Conservation (phyloP, 2,113 vertebrate genomes). For the Hyperoodon ampullatus region DNA sequence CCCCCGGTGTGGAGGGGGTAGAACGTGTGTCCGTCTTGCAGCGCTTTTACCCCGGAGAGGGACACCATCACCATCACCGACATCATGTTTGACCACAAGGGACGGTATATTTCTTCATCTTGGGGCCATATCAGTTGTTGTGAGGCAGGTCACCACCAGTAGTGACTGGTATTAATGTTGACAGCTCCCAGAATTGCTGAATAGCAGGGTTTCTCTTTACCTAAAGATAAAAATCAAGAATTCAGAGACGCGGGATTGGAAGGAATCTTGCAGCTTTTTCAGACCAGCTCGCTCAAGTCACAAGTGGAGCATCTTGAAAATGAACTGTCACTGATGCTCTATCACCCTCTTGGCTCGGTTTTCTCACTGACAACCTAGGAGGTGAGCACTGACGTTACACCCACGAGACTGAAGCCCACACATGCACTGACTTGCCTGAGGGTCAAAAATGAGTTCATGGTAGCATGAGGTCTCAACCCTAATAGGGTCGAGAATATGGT, state of each 20-base stretch:
- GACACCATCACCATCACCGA: not conserved
- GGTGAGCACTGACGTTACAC: not conserved
- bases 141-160: not conserved
- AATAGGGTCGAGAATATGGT: not conserved
- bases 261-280: not conserved
- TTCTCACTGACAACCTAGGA: not conserved
- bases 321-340: not conserved
- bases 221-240: not conserved
- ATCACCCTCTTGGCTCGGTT: fast-evolving
- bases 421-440: not conserved
- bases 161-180: not conserved
- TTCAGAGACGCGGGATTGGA: not conserved
- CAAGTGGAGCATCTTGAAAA: not conserved
- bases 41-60: not conserved
- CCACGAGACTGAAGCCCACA: not conserved
- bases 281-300: not conserved
- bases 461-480: not conserved
- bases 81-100: not conserved
- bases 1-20: fast-evolving
- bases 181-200: not conserved
- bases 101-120: not conserved
- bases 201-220: not conserved
- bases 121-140: not conserved
- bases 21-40: not conserved
- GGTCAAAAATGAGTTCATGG: not conserved